Evolutionary conservation across 2,888 invertebrate genomes (phyloP), one percentile per base, ranked within the genome.

Genomic region (Chrysolina oricalcia): DNA sequence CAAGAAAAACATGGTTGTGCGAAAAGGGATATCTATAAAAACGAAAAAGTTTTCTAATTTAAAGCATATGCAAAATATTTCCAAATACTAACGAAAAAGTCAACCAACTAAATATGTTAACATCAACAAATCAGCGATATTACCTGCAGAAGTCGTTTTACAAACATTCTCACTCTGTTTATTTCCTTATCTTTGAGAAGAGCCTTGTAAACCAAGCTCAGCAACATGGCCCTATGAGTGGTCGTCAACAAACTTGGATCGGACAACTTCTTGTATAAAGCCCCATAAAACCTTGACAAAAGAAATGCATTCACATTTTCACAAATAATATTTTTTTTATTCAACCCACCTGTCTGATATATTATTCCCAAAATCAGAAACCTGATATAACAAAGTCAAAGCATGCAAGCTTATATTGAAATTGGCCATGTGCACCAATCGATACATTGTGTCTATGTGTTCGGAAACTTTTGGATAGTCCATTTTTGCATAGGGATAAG

Each of bases 171-270:
- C 0, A 95, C 91, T 66, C 99, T 89, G 5, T 91, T 88, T 0
- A 92, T 86, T 81, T 94, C 93, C 6, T 90, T 90, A 89, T 99
- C 99, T 78, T 92, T 93, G 84, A 93, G 93, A 83, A 98, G 89
- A 56, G 97, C 94, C 87, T 96, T 95, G 89, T 94, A 97, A 21
- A 98, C 88, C 73, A 99, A 92, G 84, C 97, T 97, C 80, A 98
- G 91, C 81, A 98, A 92, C 79, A 97, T 92, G 0, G 96, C 94
- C 64, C 93, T 93, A 84, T 93, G 93, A 0, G 93, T 91, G 0
- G 95, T 93, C 13, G 91, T 92, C 6, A 91, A 90, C 72, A 97
- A 87, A 72, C 94, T 93, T 0, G 95, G 91, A 87, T 96, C 96
- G 0, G 94, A 87, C 73, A 99, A 87, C 87, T 98, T 98, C 23